These are phyloP conservation scores for Brachionus angularis DNA, from an alignment of 1,140 invertebrate genomes.

Conservation along the genomic window DNA sequence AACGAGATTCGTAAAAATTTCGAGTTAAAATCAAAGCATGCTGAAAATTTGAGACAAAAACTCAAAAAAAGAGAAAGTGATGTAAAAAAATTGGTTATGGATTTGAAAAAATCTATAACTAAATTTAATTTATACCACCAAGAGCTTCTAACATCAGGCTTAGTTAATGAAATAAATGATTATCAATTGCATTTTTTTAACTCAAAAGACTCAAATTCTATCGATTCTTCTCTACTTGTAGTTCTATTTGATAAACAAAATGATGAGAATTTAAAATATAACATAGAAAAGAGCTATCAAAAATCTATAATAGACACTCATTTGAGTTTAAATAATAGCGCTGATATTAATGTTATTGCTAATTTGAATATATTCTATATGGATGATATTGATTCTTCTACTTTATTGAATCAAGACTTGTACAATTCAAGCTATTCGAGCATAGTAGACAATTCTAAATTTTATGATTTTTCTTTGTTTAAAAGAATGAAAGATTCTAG, in stretches of 20 bases:
- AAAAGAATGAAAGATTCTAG: conserved; percentile 1
- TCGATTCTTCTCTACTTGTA: neutral
- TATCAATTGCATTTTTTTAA: conserved; percentile 44
- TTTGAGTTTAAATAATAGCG: conserved; percentile 5
- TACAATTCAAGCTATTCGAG: neutral
- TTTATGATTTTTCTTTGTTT: conserved; percentile 34
- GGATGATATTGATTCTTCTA: conserved; percentile 15
- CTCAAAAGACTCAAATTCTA: neutral
- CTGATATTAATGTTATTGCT: conserved; percentile 28
- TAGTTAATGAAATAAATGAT: conserved; percentile 36
- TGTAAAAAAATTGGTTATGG: conserved; percentile 1
- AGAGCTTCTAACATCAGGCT: neutral
- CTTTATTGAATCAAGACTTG: conserved; percentile 6
- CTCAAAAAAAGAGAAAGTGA: neutral
- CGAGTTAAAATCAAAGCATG: conserved; percentile 27
- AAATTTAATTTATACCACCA: conserved; percentile 16
- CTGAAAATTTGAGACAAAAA: conserved; percentile 1
- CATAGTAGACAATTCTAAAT: conserved; percentile 32
- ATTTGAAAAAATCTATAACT: conserved; percentile 23
- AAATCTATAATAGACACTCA: conserved; percentile 20
- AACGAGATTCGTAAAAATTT: conserved; percentile 41
- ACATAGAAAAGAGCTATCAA: conserved; percentile 29
- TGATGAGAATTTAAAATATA: conserved; percentile 28
- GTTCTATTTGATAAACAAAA: conserved; percentile 42
- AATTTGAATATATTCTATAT: conserved; percentile 36